Conservation (phyloP, 1,140 invertebrate species). For the Heterodera carotae region DNA sequence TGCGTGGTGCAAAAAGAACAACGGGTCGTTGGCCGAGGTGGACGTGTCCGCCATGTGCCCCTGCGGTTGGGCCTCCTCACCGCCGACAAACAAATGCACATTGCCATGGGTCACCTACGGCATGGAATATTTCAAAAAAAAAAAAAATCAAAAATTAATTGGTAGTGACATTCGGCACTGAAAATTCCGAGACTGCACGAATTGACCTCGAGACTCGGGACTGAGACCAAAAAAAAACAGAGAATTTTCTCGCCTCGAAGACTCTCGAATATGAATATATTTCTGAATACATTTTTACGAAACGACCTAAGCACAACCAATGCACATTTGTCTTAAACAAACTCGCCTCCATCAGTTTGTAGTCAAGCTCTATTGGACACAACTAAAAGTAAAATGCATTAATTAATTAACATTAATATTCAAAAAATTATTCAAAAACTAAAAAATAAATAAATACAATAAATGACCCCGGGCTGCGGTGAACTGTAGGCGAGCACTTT, state of each 20-base stretch:
- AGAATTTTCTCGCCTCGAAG: too few species aligned
- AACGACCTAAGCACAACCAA: too few species aligned
- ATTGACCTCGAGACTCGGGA: too few species aligned
- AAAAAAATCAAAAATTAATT: too few species aligned
- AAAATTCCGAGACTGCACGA: too few species aligned
- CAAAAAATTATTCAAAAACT: neutral
- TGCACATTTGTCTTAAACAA: too few species aligned
- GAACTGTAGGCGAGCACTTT: constrained; percentile 50
- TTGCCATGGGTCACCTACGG: constrained; percentile 62
- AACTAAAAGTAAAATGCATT: neutral
- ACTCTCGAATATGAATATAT: too few species aligned
- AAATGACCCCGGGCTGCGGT: constrained; percentile 29
- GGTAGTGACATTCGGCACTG: too few species aligned
- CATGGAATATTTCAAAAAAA: neutral
- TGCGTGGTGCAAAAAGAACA: constrained; percentile 54
- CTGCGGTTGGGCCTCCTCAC: constrained; percentile 43
- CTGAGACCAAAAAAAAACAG: too few species aligned
- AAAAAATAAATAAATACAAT: constrained; percentile 1
- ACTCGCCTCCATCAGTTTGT: constrained; percentile 7
- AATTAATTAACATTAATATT: neutral
- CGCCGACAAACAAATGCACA: constrained; percentile 59
- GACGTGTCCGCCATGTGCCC: constrained; percentile 52
- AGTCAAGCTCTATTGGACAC: constrained; percentile 6
- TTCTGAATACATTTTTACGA: too few species aligned
- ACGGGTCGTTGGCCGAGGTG: constrained; percentile 48